Base-by-base conservation (phyloP, 2,113 vertebrate genomes). In the Heptranchias perlo region DNA sequence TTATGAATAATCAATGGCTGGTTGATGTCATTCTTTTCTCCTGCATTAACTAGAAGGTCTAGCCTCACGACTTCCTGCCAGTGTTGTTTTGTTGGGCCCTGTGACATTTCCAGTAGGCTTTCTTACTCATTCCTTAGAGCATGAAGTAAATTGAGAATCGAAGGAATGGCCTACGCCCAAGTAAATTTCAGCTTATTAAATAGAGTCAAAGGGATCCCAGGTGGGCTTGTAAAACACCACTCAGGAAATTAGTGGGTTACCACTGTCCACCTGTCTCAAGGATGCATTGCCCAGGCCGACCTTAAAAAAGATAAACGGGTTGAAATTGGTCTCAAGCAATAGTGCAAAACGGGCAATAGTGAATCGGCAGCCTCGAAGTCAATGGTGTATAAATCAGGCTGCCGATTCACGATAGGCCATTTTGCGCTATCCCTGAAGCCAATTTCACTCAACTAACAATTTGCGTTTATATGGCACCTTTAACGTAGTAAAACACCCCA, bases 131-230 rank as follows among this genome's bases (percentile, higher is more conserved):
- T 16, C 23, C 35, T 93, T 35, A 62, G n/a, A 62, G 14, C 16
- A 44, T 82, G 78, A 82, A 4, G 16, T 23, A 16, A 39, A 82
- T 44, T 39, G 39, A 82, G 39, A 82, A 82, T 11, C 2, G 35
- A 93, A 93, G 89, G 58, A 39, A 62, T 62, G 54, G 62, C 16
- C 7, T 3, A 39, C 54, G 21, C 35, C 21, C n/a, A n/a, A 62
- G n/a, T 93, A 91, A 54, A 91, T 91, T 91, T 91, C 28, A 91
- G 18, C 14, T 78, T n/a, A 78, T 16, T 78, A 78, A 78, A 78
- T 11, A 11, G 11, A 28, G 49, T 31, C 58, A 58, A 89, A 54
- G 28, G 52, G 49, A 89, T 54, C 11, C 49, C 25, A 54, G 28
- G 1, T 89, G 86, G 44, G 86, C 52, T 58, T 58, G 86, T 89